phyloP scores from a whole-genome alignment of 2,888 invertebrate genomes.

The Drosophila lutescens region DNA sequence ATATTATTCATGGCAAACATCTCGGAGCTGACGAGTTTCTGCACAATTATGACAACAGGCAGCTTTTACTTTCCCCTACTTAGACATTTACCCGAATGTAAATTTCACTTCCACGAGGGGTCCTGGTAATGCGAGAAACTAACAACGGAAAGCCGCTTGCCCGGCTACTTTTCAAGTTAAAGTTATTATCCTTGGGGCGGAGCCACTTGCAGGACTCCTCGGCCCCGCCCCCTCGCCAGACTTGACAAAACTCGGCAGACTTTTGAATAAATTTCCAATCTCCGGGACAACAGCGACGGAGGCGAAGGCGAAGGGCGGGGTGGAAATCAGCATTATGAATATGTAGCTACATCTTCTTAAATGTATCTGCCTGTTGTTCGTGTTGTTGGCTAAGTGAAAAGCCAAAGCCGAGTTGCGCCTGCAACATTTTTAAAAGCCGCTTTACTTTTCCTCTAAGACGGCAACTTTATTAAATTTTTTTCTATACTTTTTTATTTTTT shows the following conservation, averaged over 20 bases:
- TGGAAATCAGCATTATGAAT: slow-evolving; percentile 73
- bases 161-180: slow-evolving; percentile 69
- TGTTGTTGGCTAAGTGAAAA: slow-evolving; percentile 64
- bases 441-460: slow-evolving; percentile 65
- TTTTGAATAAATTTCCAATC: slow-evolving; percentile 75
- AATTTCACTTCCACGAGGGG: slow-evolving; percentile 23
- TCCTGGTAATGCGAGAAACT: slow-evolving; percentile 51
- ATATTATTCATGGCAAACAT: slow-evolving; percentile 25
- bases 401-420: slow-evolving; percentile 59
- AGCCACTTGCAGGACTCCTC: slow-evolving; percentile 22
- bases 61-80: slow-evolving; percentile 35
- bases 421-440: slow-evolving; percentile 75
- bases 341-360: slow-evolving; percentile 70
- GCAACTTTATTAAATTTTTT: slow-evolving; percentile 48
- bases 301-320: background rate
- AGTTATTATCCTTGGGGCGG: slow-evolving; percentile 63
- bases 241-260: slow-evolving; percentile 57
- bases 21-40: slow-evolving; percentile 4
- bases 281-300: slow-evolving; percentile 47
- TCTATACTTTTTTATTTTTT: background rate
- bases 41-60: slow-evolving; percentile 48
- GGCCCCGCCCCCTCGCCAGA: slow-evolving; percentile 32
- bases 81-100: slow-evolving; percentile 29
- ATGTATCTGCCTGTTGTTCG: slow-evolving; percentile 52
- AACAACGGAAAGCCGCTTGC: slow-evolving; percentile 62